These are phyloP conservation scores for Biston betularia DNA, from an alignment of 2,888 invertebrate species.

Conservation along the genomic window DNA sequence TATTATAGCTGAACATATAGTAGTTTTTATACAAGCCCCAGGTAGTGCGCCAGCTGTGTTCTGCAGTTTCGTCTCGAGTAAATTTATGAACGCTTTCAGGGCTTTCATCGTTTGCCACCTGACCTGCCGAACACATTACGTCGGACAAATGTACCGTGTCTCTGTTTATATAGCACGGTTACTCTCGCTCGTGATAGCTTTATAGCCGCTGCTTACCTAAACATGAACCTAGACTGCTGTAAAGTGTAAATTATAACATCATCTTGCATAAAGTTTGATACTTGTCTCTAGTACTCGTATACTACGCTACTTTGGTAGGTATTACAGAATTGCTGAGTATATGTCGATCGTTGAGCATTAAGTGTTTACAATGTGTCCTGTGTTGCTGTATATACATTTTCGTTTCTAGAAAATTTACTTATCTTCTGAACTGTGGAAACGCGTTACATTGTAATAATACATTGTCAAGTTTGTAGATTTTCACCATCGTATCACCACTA, in stretches of 20 bases:
- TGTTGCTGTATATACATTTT: not conserved
- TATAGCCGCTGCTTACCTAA: conserved; percentile 39
- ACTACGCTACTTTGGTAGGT: not conserved
- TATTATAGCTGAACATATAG: conserved; percentile 54
- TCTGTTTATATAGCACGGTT: conserved; percentile 74
- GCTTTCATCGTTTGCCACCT: conserved; percentile 83
- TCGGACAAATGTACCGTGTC: conserved; percentile 75
- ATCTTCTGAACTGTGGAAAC: not conserved
- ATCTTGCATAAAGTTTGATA: conserved; percentile 4
- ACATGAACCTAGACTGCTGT: conserved; percentile 15
- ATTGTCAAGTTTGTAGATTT: not conserved
- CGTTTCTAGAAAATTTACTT: not conserved
- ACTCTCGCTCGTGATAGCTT: conserved; percentile 53
- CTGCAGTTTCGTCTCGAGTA: conserved; percentile 70
- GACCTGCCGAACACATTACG: conserved; percentile 78
- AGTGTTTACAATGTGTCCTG: not conserved
- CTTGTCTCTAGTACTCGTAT: not conserved
- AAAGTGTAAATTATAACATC: conserved; percentile 17
- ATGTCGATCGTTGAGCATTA: not conserved
- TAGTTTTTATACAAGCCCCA: conserved; percentile 46
- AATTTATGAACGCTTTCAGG: conserved; percentile 84
- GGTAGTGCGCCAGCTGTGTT: conserved; percentile 74
- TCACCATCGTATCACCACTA: not conserved
- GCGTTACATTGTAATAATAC: not conserved
- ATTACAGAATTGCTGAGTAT: conserved; percentile 1